Base-by-base conservation (phyloP, 1,140 invertebrate species). In the Popillia japonica region DNA sequence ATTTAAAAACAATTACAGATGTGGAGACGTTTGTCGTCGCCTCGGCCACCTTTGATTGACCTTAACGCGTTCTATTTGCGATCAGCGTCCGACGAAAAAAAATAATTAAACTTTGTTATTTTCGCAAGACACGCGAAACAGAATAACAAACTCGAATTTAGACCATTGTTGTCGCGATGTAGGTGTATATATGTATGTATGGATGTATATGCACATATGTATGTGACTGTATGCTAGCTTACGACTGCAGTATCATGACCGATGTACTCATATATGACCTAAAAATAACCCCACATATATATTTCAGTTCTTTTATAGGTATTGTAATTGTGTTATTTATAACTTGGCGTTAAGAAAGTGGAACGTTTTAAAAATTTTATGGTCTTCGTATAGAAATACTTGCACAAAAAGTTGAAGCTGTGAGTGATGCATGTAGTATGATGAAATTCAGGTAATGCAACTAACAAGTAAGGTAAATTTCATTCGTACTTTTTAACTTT, bases 21-120 rank as follows among this genome's bases (percentile, higher is more conserved):
- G 48, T 55, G 48, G 11, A 55, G 48, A 55, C 48, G 48, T 55
- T 55, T 55, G 48, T 55, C 48, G 48, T 55, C 48, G 48, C 17
- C 48, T 55, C 48, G 48, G 48, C 48, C 48, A 55, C 48, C 48
- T 55, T 55, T 55, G 48, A 55, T 55, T 55, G 48, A 55, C 48
- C 48, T 55, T 55, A 55, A 55, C 48, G 48, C 48, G 48, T 55
- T 55, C 48, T 55, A 55, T 55, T 55, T 55, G 48, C 48, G 48
- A 55, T 55, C 48, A 55, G 48, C 11, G 48, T 55, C 48, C 48
- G 48, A n/a, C 48, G 48, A 55, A 55, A 55, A 55, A 17, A n/a
- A 55, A 55, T 55, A 55, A 55, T 55, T 55, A 55, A 55, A 55
- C 48, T 55, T 55, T 55, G 48, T 55, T 55, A 55, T 55, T 55